These are phyloP conservation scores for Leptinotarsa undecemlineata DNA, from an alignment of 1,140 invertebrate genomes.

Conservation along the genomic window DNA sequence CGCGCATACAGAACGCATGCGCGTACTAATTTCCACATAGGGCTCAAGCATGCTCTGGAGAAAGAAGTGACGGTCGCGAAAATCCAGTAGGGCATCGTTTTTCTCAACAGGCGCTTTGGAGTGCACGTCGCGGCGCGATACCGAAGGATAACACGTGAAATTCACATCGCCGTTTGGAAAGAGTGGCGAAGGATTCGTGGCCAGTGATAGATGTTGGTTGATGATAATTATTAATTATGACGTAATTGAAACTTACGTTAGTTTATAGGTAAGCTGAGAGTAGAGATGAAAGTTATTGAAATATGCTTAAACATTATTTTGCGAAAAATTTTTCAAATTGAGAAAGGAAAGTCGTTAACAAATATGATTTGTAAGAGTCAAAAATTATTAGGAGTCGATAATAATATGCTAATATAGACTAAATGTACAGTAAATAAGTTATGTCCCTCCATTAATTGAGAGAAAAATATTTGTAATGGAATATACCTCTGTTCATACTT, in stretches of 20 bases:
- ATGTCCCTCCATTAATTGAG: too few relatives aligned
- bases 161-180: background rate
- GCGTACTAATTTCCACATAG: background rate
- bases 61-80: slow-evolving; percentile 10
- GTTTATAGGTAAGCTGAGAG: background rate
- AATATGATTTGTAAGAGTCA: too few relatives aligned
- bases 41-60: slow-evolving; percentile 17
- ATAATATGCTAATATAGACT: too few relatives aligned
- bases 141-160: slow-evolving; percentile 19
- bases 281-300: background rate
- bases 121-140: background rate
- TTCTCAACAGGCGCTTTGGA: slow-evolving; percentile 19
- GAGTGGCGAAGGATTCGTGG: background rate
- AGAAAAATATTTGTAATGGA: too few relatives aligned
- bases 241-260: background rate
- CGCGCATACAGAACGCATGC: background rate
- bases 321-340: too few relatives aligned
- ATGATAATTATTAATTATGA: background rate
- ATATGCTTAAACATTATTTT: too few relatives aligned
- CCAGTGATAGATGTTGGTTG: background rate
- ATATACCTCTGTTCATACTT: too few relatives aligned
- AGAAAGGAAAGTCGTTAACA: too few relatives aligned
- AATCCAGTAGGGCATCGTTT: slow-evolving; percentile 24
- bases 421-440: too few relatives aligned
- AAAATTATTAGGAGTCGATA: too few relatives aligned